These are phyloP conservation scores for Gryllus longicercus DNA, from an alignment of 2,888 invertebrate species.

Conservation along the genomic window DNA sequence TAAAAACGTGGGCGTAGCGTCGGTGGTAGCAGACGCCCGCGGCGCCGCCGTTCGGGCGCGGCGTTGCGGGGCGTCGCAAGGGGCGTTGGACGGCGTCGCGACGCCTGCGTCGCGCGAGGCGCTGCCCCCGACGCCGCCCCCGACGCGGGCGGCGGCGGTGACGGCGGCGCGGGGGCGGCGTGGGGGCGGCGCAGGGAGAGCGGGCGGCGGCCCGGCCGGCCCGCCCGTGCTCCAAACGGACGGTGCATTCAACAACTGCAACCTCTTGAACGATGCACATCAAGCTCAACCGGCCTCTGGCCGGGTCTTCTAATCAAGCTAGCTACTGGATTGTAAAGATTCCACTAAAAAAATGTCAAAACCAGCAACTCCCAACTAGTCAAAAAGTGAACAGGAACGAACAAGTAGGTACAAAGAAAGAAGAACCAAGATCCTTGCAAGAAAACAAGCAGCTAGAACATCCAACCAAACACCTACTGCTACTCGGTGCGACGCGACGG, in stretches of 20 bases:
- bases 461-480: slow-evolving; percentile 17
- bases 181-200: neutral
- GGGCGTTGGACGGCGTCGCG: too few species aligned
- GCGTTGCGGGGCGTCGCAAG: too few species aligned
- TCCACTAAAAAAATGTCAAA: slow-evolving; percentile 17
- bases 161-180: neutral
- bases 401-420: slow-evolving; percentile 17
- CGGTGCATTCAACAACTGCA: neutral
- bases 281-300: neutral
- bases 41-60: too few species aligned
- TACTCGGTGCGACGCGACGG: slow-evolving; percentile 17
- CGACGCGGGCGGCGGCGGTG: neutral
- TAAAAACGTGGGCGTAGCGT: too few species aligned
- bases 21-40: too few species aligned
- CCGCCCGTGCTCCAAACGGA: slow-evolving; percentile 10
- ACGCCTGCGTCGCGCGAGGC: neutral
- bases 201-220: neutral
- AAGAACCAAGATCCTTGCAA: slow-evolving; percentile 11
- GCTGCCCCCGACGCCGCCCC: neutral
- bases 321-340: slow-evolving; percentile 4
- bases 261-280: slow-evolving; percentile 17
- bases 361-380: slow-evolving; percentile 17
- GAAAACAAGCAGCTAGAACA: slow-evolving; percentile 17
- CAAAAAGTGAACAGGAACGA: slow-evolving; percentile 17
- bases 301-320: slow-evolving; percentile 6